Conservation (phyloP, 2,113 vertebrate species). For the Oreocharis arfaki region DNA sequence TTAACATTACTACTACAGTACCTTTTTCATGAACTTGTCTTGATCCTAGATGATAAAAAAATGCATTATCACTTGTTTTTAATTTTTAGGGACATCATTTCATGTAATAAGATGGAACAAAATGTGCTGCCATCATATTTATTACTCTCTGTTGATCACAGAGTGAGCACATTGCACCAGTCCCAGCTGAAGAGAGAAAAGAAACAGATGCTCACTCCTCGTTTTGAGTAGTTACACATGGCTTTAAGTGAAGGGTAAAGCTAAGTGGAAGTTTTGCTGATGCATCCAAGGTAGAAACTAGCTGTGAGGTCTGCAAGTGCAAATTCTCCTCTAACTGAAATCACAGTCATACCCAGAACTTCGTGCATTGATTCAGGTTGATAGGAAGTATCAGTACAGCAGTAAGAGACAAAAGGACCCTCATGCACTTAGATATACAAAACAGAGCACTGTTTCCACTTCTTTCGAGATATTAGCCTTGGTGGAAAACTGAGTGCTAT, state of each 20-base stretch:
- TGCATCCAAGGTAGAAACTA: neutral
- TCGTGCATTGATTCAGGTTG: accelerated
- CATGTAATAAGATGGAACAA: neutral
- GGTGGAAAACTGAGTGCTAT: neutral
- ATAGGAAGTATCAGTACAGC: neutral
- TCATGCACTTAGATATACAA: neutral
- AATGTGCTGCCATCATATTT: neutral
- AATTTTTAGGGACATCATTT: neutral
- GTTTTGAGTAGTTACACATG: neutral
- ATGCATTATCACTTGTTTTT: neutral
- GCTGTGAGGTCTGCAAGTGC: neutral
- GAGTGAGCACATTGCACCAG: neutral
- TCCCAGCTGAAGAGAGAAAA: neutral
- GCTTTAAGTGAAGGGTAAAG: neutral
- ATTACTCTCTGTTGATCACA: neutral
- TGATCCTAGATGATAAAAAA: neutral
- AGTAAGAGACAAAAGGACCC: neutral
- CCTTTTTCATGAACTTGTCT: neutral
- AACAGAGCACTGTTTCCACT: neutral
- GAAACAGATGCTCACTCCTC: neutral
- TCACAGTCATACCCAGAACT: neutral
- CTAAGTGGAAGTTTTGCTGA: neutral
- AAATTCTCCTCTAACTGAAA: neutral
- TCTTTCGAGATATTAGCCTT: neutral
- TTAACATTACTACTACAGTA: neutral